Conservation (phyloP, 2,888 invertebrate genomes). For the Gryllus longicercus region DNA sequence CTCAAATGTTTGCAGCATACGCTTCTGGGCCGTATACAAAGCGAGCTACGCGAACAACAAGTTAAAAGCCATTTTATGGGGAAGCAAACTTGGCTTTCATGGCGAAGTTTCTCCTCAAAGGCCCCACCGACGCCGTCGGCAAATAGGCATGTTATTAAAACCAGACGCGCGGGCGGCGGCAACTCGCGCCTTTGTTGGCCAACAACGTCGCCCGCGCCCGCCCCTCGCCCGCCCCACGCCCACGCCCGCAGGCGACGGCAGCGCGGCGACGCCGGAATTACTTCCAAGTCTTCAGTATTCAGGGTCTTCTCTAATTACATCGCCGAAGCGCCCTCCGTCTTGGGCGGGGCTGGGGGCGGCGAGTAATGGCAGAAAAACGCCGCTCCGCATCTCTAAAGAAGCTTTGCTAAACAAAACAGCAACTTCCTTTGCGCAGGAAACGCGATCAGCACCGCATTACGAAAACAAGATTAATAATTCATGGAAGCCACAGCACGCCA, state of each 20-base stretch:
- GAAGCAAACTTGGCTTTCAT: slow-evolving; percentile 19
- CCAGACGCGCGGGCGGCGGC: not conserved
- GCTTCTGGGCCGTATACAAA: slow-evolving; percentile 8
- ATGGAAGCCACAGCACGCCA: slow-evolving; percentile 21
- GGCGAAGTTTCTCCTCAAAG: not conserved
- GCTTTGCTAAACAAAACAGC: slow-evolving; percentile 22
- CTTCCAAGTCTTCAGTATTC: slow-evolving; percentile 11
- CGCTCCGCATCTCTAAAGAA: not conserved
- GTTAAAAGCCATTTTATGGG: slow-evolving; percentile 20
- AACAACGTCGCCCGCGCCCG: slow-evolving; percentile 18
- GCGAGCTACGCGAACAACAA: slow-evolving; percentile 18
- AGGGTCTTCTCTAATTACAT: slow-evolving; percentile 12
- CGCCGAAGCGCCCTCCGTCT: not conserved
- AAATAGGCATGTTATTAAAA: not conserved
- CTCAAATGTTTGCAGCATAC: slow-evolving; percentile 9
- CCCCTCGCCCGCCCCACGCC: not conserved
- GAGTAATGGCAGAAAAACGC: not conserved
- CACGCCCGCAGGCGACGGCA: not conserved
- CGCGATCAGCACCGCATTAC: slow-evolving; percentile 23
- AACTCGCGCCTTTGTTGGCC: not conserved
- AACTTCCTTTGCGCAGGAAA: not conserved
- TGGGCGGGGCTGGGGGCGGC: not conserved
- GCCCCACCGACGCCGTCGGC: not conserved
- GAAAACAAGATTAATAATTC: slow-evolving; percentile 26
- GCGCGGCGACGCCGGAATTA: not conserved